These are phyloP conservation scores for Mustela nigripes DNA, from an alignment of 2,113 vertebrate species.

Conservation along the genomic window DNA sequence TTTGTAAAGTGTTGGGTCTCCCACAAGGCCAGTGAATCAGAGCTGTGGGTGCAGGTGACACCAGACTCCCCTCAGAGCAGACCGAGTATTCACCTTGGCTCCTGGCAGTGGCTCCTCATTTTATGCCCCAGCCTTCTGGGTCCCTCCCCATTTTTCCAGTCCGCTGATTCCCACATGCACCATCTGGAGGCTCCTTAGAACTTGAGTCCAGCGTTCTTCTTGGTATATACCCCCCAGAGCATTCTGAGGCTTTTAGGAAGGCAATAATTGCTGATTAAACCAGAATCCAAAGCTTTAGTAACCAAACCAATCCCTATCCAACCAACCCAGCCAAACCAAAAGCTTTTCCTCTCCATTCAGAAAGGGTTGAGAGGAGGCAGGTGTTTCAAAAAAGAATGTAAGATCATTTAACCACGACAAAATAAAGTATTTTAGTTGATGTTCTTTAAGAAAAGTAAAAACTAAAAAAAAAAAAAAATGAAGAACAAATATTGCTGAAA, in stretches of 20 bases:
- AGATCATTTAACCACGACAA: neutral
- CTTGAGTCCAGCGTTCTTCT: neutral
- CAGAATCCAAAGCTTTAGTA: neutral
- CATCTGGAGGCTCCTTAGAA: neutral
- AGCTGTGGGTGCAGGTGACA: neutral
- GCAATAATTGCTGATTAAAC: slow-evolving; percentile 23
- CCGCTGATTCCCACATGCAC: neutral
- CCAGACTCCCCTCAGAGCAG: neutral
- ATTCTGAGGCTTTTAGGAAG: slow-evolving; percentile 15
- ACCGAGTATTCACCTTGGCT: neutral
- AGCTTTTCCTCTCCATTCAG: neutral
- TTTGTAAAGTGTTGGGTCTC: neutral
- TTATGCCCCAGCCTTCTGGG: neutral
- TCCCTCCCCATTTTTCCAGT: neutral
- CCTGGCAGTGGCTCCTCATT: neutral
- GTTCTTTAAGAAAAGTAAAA: slow-evolving; percentile 2
- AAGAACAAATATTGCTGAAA: neutral
- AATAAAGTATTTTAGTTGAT: neutral
- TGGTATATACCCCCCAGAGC: neutral
- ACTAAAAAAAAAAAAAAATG: neutral
- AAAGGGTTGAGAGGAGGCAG: neutral
- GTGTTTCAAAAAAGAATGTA: neutral
- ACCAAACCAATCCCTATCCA: neutral
- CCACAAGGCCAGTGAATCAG: neutral
- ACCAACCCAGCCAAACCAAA: neutral